Conservation (phyloP, 2,888 invertebrate genomes). For the Mactromeris polynyma region DNA sequence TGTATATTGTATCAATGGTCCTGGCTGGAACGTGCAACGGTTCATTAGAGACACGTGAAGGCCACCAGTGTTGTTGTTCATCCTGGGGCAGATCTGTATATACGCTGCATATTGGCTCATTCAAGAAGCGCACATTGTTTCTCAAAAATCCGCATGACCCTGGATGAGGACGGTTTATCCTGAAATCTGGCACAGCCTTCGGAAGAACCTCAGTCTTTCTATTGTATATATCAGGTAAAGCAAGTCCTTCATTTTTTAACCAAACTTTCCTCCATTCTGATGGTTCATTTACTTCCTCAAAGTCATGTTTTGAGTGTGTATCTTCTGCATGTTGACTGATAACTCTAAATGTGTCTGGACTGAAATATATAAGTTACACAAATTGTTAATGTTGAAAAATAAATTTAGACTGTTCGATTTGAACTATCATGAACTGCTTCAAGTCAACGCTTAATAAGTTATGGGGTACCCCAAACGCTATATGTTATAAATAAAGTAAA, state of each 20-base stretch:
- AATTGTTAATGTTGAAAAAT: neutral
- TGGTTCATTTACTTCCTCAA: constrained; percentile 68
- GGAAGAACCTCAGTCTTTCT: constrained; percentile 73
- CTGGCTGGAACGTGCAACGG: constrained; percentile 77
- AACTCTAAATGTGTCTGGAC: constrained; percentile 85
- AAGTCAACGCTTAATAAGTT: too few species aligned
- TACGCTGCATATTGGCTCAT: constrained; percentile 85
- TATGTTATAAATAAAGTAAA: too few species aligned
- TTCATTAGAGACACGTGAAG: constrained; percentile 75
- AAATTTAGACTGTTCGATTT: too few species aligned
- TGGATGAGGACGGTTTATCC: constrained; percentile 82
- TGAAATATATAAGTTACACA: constrained; percentile 72
- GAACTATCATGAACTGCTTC: too few species aligned
- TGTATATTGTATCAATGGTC: constrained; percentile 81
- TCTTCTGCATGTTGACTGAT: constrained; percentile 83
- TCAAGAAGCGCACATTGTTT: constrained; percentile 83
- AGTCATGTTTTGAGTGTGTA: constrained; percentile 71
- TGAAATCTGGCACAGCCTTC: constrained; percentile 61
- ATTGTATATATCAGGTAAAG: constrained; percentile 76
- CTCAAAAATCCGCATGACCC: constrained; percentile 81
- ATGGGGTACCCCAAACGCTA: too few species aligned
- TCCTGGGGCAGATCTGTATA: constrained; percentile 75
- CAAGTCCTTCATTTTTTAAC: constrained; percentile 66
- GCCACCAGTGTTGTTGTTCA: constrained; percentile 84
- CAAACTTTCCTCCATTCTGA: constrained; percentile 71